A percentile compares a stretch with the other conserved stretches of the same genome.
These are phyloP conservation scores for Ceriagrion tenellum DNA, from an alignment of 2,888 invertebrate species.

Conservation along the genomic window DNA sequence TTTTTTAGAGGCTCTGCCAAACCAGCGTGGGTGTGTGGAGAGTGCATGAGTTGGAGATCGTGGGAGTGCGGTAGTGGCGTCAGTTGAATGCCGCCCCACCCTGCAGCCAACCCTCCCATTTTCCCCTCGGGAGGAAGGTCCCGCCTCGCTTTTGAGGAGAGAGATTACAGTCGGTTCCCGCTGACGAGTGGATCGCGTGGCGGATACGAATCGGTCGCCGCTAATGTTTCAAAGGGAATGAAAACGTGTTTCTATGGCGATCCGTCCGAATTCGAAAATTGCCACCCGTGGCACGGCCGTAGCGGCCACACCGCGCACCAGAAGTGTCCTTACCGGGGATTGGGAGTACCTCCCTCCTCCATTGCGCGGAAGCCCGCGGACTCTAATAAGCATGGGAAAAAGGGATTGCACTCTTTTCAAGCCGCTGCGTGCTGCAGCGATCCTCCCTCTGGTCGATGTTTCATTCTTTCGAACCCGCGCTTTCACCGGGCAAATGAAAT, in stretches of 20 bases:
- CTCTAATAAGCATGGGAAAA: background rate
- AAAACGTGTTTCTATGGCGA: conserved; percentile 18
- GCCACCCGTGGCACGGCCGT: background rate
- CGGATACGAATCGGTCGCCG: background rate
- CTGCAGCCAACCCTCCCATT: too few relatives aligned
- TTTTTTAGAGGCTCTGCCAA: background rate
- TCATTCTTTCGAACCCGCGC: background rate
- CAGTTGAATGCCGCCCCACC: background rate
- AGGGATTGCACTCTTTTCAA: background rate
- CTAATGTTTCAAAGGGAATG: conserved; percentile 36
- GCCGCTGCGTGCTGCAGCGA: background rate
- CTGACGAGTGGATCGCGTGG: conserved; percentile 21
- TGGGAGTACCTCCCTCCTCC: too few relatives aligned
- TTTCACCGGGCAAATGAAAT: background rate
- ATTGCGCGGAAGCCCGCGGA: background rate
- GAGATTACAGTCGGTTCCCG: conserved; percentile 6
- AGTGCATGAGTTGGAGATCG: too few relatives aligned
- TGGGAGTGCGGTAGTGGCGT: background rate
- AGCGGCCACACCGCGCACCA: background rate
- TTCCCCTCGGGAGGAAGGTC: background rate
- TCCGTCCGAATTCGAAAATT: conserved; percentile 32
- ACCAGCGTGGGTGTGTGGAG: too few relatives aligned
- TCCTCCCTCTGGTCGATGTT: background rate
- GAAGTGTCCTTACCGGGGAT: background rate
- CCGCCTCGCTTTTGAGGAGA: background rate